Conservation (phyloP, 2,888 invertebrate genomes). For the Lymantria monacha region DNA sequence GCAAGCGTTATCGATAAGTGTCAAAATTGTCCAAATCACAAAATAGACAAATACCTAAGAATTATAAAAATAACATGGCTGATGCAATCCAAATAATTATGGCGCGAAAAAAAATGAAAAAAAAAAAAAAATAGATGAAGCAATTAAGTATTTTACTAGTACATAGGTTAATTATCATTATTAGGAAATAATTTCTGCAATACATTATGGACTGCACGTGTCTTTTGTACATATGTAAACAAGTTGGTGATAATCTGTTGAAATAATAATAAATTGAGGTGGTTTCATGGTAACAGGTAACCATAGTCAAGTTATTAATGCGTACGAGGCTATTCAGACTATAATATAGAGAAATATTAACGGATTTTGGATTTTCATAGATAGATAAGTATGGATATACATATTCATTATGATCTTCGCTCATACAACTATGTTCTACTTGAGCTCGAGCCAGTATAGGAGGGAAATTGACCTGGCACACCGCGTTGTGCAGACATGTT, state of each 20-base stretch:
- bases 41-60: neutral
- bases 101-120: neutral
- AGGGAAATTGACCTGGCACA: too few species aligned
- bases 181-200: neutral
- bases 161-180: neutral
- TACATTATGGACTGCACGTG: neutral
- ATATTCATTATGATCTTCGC: too few species aligned
- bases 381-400: too few species aligned
- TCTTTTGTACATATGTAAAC: neutral
- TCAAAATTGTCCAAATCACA: too few species aligned
- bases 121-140: neutral
- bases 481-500: too few species aligned
- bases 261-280: neutral
- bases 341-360: too few species aligned
- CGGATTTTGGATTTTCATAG: too few species aligned
- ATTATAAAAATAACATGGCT: neutral
- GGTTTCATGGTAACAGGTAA: neutral
- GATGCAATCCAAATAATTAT: slow-evolving; percentile 1
- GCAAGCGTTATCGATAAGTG: too few species aligned
- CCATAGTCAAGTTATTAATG: too few species aligned
- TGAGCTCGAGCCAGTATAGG: too few species aligned
- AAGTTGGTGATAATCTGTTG: neutral
- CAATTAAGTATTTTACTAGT: neutral
- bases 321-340: too few species aligned
- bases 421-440: too few species aligned